Evolutionary conservation across 2,888 invertebrate genomes (phyloP).

Genomic region (Cryptosula pallasiana): DNA sequence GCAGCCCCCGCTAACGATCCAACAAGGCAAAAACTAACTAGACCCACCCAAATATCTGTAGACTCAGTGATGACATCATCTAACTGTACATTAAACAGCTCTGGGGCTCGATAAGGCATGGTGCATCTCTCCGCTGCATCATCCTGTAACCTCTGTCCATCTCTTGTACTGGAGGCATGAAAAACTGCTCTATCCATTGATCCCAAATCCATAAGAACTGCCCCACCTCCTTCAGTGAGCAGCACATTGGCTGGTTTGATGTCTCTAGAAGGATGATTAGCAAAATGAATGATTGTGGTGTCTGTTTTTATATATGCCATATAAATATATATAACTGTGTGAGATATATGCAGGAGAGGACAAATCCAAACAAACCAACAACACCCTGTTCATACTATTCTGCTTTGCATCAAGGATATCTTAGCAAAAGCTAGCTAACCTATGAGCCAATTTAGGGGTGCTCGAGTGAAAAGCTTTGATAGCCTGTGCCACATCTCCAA

Average conservation of each 20-base stretch:
- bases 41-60: slow-evolving; percentile 76
- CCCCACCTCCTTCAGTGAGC: slow-evolving; percentile 64
- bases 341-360: no score
- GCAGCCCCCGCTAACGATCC: no score
- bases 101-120: slow-evolving; percentile 82
- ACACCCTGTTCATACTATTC: no score
- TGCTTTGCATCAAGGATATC: no score
- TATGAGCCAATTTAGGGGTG: slow-evolving; percentile 70
- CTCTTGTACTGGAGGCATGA: slow-evolving; percentile 46
- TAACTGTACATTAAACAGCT: slow-evolving; percentile 77
- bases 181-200: slow-evolving; percentile 54
- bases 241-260: slow-evolving; percentile 80
- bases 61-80: slow-evolving; percentile 74
- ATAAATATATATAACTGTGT: no score
- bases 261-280: no score
- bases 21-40: neutral
- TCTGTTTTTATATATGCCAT: no score
- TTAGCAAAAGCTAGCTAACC: no score
- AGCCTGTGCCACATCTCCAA: slow-evolving; percentile 69
- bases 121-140: slow-evolving; percentile 77
- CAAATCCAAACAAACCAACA: no score
- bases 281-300: no score
- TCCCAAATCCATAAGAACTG: slow-evolving; percentile 78
- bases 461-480: slow-evolving; percentile 69
- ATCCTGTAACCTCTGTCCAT: slow-evolving; percentile 60